Conservation (phyloP, 2,113 vertebrate genomes). For the Nycticryphes semicollaris region DNA sequence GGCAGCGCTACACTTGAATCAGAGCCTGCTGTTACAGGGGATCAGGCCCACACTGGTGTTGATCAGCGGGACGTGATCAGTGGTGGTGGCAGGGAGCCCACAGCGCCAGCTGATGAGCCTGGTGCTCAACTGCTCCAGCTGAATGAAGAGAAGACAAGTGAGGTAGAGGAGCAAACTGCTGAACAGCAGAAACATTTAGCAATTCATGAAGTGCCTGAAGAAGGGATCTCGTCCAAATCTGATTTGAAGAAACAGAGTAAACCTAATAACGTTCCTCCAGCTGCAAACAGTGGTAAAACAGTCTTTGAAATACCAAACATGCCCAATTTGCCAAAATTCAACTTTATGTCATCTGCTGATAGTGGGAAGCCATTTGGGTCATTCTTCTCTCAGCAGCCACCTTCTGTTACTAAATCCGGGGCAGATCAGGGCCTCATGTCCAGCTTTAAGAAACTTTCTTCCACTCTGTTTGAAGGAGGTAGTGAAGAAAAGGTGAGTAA, state of each 20-base stretch:
- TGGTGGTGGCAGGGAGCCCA: background rate
- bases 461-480: constrained; percentile 81
- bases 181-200: background rate
- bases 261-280: background rate
- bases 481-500: constrained; percentile 73
- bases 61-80: background rate
- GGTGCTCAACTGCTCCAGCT: background rate
- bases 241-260: background rate
- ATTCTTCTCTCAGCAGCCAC: constrained; percentile 80
- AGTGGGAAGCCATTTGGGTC: constrained; percentile 81
- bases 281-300: constrained; percentile 57
- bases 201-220: background rate
- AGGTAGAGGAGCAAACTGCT: background rate
- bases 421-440: constrained; percentile 79
- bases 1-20: background rate
- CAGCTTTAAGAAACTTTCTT: constrained; percentile 87
- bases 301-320: constrained; percentile 81
- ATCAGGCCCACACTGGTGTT: background rate
- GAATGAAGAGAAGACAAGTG: background rate
- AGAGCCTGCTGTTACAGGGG: background rate
- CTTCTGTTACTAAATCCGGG: constrained; percentile 58
- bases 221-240: background rate
- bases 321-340: constrained; percentile 75
- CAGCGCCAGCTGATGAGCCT: background rate
- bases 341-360: constrained; percentile 79